A percentile compares a stretch with the other conserved stretches of the same genome.
These are phyloP conservation scores for Trogon surrucura DNA, from an alignment of 2,113 vertebrate genomes.

Conservation along the genomic window DNA sequence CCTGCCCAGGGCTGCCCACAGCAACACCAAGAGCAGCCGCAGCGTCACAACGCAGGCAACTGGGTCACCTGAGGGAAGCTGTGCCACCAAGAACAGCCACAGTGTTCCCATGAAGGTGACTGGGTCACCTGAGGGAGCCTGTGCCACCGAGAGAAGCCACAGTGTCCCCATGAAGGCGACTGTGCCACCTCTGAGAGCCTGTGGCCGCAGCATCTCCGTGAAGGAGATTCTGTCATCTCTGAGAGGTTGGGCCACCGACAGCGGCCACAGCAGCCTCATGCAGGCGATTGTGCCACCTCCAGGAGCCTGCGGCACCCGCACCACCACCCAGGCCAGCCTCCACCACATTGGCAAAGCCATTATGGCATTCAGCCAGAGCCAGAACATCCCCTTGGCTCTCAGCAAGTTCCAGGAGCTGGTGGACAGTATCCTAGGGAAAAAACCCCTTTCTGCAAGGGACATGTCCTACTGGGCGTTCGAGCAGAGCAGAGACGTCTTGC, in stretches of 20 bases:
- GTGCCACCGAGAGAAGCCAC: no score
- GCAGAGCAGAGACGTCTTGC: slow-evolving; percentile 84
- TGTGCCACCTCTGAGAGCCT: no score
- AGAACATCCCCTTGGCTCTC: slow-evolving; percentile 73
- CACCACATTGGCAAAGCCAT: slow-evolving; percentile 78
- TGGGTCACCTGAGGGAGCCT: no score
- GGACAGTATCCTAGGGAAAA: slow-evolving; percentile 70
- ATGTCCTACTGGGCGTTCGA: slow-evolving; percentile 84
- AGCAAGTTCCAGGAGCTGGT: slow-evolving; percentile 74
- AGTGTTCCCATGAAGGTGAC: no score
- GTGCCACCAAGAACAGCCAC: no score
- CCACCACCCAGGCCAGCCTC: slow-evolving; percentile 75
- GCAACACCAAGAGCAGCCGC: neutral
- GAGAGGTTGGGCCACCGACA: no score
- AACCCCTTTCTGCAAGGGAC: slow-evolving; percentile 78
- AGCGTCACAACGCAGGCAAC: slow-evolving; percentile 76
- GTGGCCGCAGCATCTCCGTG: no score
- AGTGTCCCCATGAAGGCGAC: no score
- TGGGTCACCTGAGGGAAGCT: neutral
- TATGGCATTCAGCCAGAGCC: slow-evolving; percentile 75
- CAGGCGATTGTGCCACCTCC: neutral
- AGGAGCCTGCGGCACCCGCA: slow-evolving; percentile 81
- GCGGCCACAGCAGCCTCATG: no score
- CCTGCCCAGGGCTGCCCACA: neutral
- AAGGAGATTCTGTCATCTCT: no score